These are phyloP conservation scores for Pristionchus maxplancki DNA, from an alignment of 2,888 invertebrate species.

Conservation along the genomic window DNA sequence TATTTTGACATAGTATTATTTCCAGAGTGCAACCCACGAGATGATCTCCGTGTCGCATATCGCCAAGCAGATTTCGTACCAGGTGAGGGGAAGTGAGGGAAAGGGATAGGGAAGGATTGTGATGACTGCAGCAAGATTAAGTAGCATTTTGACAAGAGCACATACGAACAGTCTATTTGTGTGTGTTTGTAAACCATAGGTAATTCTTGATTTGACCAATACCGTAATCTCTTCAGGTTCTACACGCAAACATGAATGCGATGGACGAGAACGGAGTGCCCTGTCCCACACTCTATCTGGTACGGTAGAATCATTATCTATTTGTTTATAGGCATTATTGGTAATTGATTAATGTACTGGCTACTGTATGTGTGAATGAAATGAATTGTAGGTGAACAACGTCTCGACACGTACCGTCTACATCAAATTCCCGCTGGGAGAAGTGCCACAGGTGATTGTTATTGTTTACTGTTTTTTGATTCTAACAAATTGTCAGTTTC, in stretches of 20 bases:
- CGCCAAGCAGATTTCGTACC: slow-evolving; percentile 32
- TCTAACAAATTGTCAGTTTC: no score
- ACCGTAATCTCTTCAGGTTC: slow-evolving; percentile 55
- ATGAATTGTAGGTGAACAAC: slow-evolving; percentile 34
- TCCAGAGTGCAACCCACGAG: slow-evolving; percentile 16
- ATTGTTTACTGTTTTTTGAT: not conserved
- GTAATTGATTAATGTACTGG: not conserved
- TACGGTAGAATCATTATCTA: not conserved
- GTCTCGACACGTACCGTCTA: slow-evolving; percentile 48
- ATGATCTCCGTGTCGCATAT: slow-evolving; percentile 10
- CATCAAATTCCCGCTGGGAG: slow-evolving; percentile 48
- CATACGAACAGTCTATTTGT: no score
- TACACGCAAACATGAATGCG: slow-evolving; percentile 70
- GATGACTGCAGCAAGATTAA: not conserved
- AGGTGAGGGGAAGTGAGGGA: not conserved
- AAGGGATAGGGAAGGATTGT: not conserved
- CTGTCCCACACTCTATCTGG: slow-evolving; percentile 68
- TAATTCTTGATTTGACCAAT: no score
- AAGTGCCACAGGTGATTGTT: not conserved
- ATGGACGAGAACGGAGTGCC: slow-evolving; percentile 63
- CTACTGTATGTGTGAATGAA: not conserved
- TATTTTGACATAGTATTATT: not conserved
- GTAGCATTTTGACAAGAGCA: no score
- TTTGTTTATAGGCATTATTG: not conserved
- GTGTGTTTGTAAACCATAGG: no score